phyloP scores from a whole-genome alignment of 2,797 vertebrate genomes.

The Sebastes matsubarae region DNA sequence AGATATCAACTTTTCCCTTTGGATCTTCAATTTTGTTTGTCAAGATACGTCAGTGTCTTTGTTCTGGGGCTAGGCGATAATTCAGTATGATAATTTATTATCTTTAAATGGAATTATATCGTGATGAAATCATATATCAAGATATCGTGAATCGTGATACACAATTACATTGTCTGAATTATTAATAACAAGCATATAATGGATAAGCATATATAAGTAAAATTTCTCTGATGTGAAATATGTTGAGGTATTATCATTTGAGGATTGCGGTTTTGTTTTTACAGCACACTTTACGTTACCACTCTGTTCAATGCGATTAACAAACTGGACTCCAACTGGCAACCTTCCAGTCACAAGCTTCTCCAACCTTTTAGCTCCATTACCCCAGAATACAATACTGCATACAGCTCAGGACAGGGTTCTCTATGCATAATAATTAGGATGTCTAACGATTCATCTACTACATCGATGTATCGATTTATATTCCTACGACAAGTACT shows the following conservation, averaged over 20 bases:
- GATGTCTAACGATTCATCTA: too few relatives aligned
- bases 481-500: too few relatives aligned
- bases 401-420: not conserved
- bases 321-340: not conserved
- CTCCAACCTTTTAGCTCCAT: not conserved
- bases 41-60: not conserved
- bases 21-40: constrained; percentile 7
- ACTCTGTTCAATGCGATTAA: not conserved
- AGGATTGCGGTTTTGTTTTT: too few relatives aligned
- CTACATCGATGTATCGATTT: too few relatives aligned
- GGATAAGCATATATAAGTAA: too few relatives aligned
- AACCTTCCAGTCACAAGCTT: not conserved
- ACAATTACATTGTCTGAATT: too few relatives aligned
- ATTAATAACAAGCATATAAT: too few relatives aligned
- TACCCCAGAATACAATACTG: not conserved
- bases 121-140: not conserved
- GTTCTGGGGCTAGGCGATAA: not conserved
- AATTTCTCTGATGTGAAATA: too few relatives aligned
- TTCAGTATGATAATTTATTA: not conserved
- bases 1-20: constrained; percentile 23
- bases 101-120: not conserved
- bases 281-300: not conserved
- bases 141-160: too few relatives aligned
- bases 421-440: not conserved
- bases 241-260: too few relatives aligned